phyloP scores from a whole-genome alignment of 2,888 invertebrate genomes.

The Amphipoea oculea region DNA sequence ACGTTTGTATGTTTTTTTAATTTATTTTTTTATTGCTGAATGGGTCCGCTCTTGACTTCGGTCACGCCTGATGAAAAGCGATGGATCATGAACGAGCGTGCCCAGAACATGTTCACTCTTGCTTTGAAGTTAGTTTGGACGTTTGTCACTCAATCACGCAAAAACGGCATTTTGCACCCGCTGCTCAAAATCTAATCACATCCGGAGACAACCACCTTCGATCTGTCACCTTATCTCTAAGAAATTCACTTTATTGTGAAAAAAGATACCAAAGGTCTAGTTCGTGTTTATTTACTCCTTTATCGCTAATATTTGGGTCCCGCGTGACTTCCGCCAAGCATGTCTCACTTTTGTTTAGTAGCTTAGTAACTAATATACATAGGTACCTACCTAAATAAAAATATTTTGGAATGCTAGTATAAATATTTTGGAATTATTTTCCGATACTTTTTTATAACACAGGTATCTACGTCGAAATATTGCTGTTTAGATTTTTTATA shows the following conservation, averaged over 20 bases:
- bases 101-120: too few species aligned
- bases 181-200: neutral
- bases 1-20: too few species aligned
- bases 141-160: too few species aligned
- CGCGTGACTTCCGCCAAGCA: neutral
- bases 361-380: neutral
- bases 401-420: neutral
- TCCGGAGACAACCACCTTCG: neutral
- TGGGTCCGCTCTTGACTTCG: too few species aligned
- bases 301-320: conserved; percentile 5
- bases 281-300: conserved; percentile 26
- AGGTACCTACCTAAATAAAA: too few species aligned
- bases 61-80: too few species aligned
- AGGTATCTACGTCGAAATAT: neutral
- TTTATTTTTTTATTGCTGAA: too few species aligned
- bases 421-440: neutral
- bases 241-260: conserved; percentile 1
- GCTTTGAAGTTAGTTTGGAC: too few species aligned
- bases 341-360: neutral
- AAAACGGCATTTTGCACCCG: neutral
- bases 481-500: neutral
- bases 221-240: conserved; percentile 2
- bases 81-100: too few species aligned
- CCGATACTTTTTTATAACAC: neutral
- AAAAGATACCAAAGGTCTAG: conserved; percentile 9